Percentiles rank a stretch among this genome's conserved stretches.
Conservation (phyloP, 2,888 invertebrate genomes). For the Mermis nigrescens region DNA sequence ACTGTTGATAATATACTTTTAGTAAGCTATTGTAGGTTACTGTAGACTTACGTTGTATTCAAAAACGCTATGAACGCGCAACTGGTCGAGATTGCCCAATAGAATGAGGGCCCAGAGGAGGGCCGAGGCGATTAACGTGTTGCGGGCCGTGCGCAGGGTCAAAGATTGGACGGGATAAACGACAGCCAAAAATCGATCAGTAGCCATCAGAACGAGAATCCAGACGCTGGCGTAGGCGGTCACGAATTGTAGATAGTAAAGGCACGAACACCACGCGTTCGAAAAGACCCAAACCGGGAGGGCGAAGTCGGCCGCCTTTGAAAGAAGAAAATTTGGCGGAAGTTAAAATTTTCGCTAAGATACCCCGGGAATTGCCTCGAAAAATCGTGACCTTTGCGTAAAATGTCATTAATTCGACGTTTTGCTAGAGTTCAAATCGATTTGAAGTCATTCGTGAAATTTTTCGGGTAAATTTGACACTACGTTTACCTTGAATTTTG, state of each 20-base stretch:
- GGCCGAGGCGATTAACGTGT: conserved; percentile 56
- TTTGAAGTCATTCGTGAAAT: no score
- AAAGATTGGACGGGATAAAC: conserved; percentile 75
- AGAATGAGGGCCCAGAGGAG: conserved; percentile 58
- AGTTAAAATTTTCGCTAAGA: no score
- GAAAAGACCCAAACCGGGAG: conserved; percentile 76
- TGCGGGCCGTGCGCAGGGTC: conserved; percentile 57
- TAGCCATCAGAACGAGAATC: conserved; percentile 74
- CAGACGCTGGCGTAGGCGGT: conserved; percentile 82
- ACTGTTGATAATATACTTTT: no score
- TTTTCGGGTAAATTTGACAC: no score
- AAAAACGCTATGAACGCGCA: conserved; percentile 22
- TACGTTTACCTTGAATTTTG: no score
- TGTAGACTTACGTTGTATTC: no score
- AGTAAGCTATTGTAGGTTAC: no score
- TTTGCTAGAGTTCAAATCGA: no score
- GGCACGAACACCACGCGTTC: conserved; percentile 65
- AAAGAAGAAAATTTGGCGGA: no score
- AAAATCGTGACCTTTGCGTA: no score
- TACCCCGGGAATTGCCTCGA: no score
- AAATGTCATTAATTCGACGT: no score
- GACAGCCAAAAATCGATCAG: conserved; percentile 72
- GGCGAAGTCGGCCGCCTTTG: conserved; percentile 68
- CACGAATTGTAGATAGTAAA: conserved; percentile 65
- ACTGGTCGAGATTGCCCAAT: conserved; percentile 28